Evolutionary conservation across 2,113 vertebrate genomes (phyloP), one percentile per base, ranked within the genome.

Genomic region (Leucoraja erinaceus): DNA sequence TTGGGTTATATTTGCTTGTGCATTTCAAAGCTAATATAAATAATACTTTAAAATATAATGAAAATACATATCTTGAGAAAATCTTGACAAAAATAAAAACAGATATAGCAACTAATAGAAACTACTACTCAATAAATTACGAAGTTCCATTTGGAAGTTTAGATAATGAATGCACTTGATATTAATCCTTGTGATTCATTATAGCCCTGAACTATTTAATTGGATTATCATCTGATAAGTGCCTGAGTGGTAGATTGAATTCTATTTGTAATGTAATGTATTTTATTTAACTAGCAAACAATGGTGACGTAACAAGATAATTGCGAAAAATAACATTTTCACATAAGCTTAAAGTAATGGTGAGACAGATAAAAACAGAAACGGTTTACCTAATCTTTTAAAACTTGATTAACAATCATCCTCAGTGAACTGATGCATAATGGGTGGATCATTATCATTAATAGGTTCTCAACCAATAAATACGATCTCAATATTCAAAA

Each of bases 401-500:
- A 54, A 74, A 28, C 38, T 14, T 72, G 25, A 70, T n/a, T 16
- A 11, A 10, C 72, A 91, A 74, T 33, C 7, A 74, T 20, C 56
- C 2, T 18, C 10, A 68, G 18, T 90, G 33, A 70, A 90, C 22
- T 72, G 18, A 84, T 54, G 66, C 10, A 12, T 10, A 31, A 2
- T 68, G 61, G 8, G 74, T 75, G 22, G 61, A 25, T 74, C 90
- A 91, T 72, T 38, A 91, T 74, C 33, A 91, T 91, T 54, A 91
- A 74, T 28, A 72, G 4, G 33, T 54, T 47, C 33, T 54, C 54
- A 28, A 91, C 66, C 33, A 47, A 54, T 91, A 25, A 54, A 63
- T 91, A 20, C 72, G 38, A 25, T 28, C 66, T 74, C 14, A 91
- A 91, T 91, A 91, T 91, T 72, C 68, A 91, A 72, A 74, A 63